These are phyloP conservation scores for Boleophthalmus pectinirostris DNA, from an alignment of 2,113 vertebrate genomes.

Conservation along the genomic window DNA sequence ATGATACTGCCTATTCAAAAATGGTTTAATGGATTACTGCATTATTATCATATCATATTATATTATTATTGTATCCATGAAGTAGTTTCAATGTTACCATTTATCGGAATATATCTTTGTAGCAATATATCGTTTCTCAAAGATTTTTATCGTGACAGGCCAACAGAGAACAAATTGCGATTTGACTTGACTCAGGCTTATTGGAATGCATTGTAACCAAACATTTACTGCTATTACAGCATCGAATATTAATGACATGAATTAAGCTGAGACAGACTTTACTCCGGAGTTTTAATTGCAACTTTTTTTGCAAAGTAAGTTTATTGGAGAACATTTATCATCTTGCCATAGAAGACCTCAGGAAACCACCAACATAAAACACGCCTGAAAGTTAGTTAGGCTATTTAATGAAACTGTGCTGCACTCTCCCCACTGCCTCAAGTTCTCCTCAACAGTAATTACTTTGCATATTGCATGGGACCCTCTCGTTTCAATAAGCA, in stretches of 20 bases:
- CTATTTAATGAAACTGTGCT: constrained; percentile 30
- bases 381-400: constrained; percentile 24
- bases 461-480: constrained; percentile 26
- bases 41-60: too few relatives aligned
- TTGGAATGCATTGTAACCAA: not conserved
- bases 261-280: not conserved
- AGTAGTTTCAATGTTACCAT: too few relatives aligned
- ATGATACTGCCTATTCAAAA: too few relatives aligned
- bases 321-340: constrained; percentile 38
- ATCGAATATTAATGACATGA: not conserved
- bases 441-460: constrained; percentile 30
- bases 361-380: constrained; percentile 24
- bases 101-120: too few relatives aligned
- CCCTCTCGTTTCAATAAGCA: constrained; percentile 18
- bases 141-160: too few relatives aligned
- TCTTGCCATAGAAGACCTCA: constrained; percentile 20
- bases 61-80: too few relatives aligned
- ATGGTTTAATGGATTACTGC: too few relatives aligned
- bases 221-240: not conserved
- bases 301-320: constrained; percentile 37
- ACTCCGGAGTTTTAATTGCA: constrained; percentile 38
- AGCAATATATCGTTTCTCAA: too few relatives aligned
- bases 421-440: constrained; percentile 17
- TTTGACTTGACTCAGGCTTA: not conserved
- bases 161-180: too few relatives aligned